Evolutionary conservation across 2,888 invertebrate species (phyloP).

Genomic region (Ectropis crepuscularia): DNA sequence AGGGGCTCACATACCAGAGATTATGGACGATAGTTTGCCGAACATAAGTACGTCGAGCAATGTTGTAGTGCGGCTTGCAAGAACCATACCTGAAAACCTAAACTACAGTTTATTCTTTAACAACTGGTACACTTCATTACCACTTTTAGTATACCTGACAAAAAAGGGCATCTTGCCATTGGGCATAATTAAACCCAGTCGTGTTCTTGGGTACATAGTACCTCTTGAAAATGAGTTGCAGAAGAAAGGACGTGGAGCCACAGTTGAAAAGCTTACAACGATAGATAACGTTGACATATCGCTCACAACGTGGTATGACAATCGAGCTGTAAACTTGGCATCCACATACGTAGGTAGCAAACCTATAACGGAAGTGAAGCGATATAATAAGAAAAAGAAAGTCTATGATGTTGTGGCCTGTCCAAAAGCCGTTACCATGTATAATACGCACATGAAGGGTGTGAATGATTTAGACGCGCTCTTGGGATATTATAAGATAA

Average conservation of each 20-base stretch:
- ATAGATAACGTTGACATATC: constrained; percentile 18
- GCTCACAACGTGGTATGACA: constrained; percentile 27
- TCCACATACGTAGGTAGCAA: constrained; percentile 29
- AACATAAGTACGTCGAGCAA: constrained; percentile 12
- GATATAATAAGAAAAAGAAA: constrained; percentile 10
- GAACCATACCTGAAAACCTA: constrained; percentile 15
- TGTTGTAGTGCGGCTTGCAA: constrained; percentile 18
- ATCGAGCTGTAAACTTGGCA: constrained; percentile 26
- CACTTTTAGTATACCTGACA: constrained; percentile 7
- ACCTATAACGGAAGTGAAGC: constrained; percentile 7
- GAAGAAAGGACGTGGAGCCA: constrained; percentile 13
- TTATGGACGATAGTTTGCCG: neutral
- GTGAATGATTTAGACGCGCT: constrained; percentile 13
- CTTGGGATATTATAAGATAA: constrained; percentile 15
- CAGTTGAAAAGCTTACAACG: constrained; percentile 16
- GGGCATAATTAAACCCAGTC: constrained; percentile 22
- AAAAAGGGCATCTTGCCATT: constrained; percentile 22
- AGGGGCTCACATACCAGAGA: constrained; percentile 2
- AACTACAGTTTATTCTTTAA: constrained; percentile 4
- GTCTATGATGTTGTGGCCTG: neutral
- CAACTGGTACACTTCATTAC: constrained; percentile 10
- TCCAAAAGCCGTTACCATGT: constrained; percentile 18
- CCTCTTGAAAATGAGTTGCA: constrained; percentile 15
- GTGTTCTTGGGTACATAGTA: constrained; percentile 8
- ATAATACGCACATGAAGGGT: constrained; percentile 11